A percentile compares a stretch with the other conserved stretches of the same genome.
Evolutionary conservation across 2,113 vertebrate genomes (phyloP).

Genomic region (Brevimyrus niger): DNA sequence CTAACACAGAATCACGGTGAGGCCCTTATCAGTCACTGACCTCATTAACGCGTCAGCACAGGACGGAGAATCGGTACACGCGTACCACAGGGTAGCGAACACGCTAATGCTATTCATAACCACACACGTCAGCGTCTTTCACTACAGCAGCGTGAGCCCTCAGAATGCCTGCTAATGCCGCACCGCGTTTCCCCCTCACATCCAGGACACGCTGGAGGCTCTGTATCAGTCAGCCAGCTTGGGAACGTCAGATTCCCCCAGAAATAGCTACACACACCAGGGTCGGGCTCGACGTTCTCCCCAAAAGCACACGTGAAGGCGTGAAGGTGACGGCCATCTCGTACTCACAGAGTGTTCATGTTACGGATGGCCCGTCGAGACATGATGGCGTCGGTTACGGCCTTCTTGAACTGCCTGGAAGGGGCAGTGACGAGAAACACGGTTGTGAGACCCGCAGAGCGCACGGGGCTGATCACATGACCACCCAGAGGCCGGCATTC

Average conservation of each 20-base stretch:
- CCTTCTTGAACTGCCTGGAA: constrained; percentile 90
- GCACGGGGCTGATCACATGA: not conserved
- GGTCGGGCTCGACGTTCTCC: not conserved
- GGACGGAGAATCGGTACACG: not conserved
- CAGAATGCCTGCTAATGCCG: not conserved
- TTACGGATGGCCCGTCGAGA: constrained; percentile 92
- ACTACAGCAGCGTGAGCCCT: not conserved
- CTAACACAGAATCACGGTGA: not conserved
- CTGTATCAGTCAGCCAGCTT: not conserved
- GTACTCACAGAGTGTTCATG: constrained; percentile 93
- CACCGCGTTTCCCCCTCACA: not conserved
- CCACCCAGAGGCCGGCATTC: not conserved
- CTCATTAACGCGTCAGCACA: not conserved
- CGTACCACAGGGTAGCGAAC: not conserved
- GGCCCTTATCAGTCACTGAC: not conserved
- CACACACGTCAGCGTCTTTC: not conserved
- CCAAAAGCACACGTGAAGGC: not conserved
- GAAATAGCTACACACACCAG: not conserved
- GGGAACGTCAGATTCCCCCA: not conserved
- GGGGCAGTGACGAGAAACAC: not conserved
- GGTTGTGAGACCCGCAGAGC: no score
- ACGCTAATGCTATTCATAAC: not conserved
- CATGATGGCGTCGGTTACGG: constrained; percentile 93
- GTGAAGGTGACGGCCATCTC: not conserved
- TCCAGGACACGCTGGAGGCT: not conserved